phyloP scores from a whole-genome alignment of 2,113 vertebrate genomes.

The Redunca redunca region DNA sequence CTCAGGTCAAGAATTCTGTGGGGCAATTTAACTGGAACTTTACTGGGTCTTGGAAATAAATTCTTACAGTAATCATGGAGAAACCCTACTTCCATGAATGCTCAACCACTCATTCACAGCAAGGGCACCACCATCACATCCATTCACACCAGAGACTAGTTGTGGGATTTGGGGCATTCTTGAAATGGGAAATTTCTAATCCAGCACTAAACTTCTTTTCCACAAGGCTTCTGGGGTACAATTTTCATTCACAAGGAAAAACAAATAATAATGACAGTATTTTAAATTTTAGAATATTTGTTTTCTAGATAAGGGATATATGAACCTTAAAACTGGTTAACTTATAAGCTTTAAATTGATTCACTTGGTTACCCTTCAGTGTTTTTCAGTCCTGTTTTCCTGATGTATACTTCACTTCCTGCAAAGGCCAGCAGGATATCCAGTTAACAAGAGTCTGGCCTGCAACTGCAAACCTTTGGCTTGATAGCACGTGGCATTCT shows the following conservation, averaged over 20 bases:
- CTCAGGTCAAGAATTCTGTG: not conserved
- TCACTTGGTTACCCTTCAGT: not conserved
- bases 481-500: conserved; percentile 8
- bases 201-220: not conserved
- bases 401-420: conserved; percentile 24
- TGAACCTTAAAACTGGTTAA: not conserved
- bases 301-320: conserved; percentile 28
- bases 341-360: conserved; percentile 14
- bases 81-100: not conserved
- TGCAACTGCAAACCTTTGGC: not conserved
- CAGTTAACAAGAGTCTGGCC: not conserved
- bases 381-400: not conserved
- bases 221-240: not conserved
- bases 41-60: not conserved
- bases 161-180: not conserved
- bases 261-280: not conserved
- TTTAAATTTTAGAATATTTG: conserved; percentile 10
- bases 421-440: not conserved
- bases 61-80: not conserved
- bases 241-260: not conserved
- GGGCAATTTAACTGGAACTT: not conserved
- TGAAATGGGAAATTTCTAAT: not conserved
- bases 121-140: not conserved
- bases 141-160: not conserved
- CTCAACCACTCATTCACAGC: not conserved